Evolutionary conservation across 2,113 vertebrate genomes (phyloP).

Genomic region (Rhynchopsitta pachyrhyncha): DNA sequence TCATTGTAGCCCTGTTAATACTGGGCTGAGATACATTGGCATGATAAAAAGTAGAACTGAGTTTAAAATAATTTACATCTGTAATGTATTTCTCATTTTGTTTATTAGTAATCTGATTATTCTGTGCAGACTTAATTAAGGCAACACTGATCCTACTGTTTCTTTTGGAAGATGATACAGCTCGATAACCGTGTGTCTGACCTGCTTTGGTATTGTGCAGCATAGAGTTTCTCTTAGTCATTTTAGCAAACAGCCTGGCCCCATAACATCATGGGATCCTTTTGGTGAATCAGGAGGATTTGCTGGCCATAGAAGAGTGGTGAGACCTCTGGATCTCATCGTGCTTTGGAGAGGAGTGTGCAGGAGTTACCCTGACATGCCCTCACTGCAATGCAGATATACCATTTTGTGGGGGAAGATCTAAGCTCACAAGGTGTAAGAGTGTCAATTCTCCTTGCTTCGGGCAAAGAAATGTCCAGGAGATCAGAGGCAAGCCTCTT

Average conservation of each 20-base stretch:
- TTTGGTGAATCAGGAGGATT: not conserved
- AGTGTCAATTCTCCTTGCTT: not conserved
- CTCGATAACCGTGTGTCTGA: not conserved
- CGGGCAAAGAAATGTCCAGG: not conserved
- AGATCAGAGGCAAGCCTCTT: not conserved
- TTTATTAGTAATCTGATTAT: not conserved
- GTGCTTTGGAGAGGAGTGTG: not conserved
- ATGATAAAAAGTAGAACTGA: not conserved
- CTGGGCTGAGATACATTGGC: not conserved
- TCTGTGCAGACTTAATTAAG: not conserved
- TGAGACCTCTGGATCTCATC: not conserved
- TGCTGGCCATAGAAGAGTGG: not conserved
- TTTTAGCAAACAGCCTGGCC: not conserved
- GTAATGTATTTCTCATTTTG: not conserved
- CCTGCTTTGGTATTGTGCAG: not conserved
- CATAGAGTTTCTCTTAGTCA: not conserved
- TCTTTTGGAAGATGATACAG: not conserved
- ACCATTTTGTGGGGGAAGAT: not conserved
- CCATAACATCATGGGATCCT: not conserved
- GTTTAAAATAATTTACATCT: not conserved
- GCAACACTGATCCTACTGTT: not conserved
- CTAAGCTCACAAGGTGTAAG: not conserved
- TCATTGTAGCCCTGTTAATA: too few species aligned
- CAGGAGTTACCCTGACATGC: not conserved
- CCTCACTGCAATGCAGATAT: not conserved